Base-by-base conservation (phyloP, 2,113 vertebrate species). In the Uria aalge region DNA sequence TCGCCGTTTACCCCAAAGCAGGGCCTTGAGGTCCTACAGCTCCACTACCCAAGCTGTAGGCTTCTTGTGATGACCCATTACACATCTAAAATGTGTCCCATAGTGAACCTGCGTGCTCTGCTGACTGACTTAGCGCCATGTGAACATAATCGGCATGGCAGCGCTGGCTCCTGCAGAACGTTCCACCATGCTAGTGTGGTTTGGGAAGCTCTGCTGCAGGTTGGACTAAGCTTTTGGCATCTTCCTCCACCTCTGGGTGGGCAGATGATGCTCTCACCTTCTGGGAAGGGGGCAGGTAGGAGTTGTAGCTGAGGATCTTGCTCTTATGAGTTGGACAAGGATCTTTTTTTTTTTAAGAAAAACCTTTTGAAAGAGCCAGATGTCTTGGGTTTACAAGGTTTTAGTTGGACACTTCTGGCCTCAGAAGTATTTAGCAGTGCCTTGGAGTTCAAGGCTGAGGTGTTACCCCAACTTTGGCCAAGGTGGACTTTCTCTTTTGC, bases 361-460 rank as follows among this genome's bases (percentile, higher is more conserved):
- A 34, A 6, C 4, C 38, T 74, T 52, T 17, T 9, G 81, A 52
- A 69, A 56, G 87, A 64, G 10, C 15, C n/a, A 11, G 19, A 15
- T 29, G 2, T 26, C 22, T 73, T 34, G 45, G 40, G 23, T 55
- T 62, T 83, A 2, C 26, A 18, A n/a, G 15, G 30, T 59, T 83
- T 72, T 30, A 29, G 24, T 40, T 79, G 67, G 74, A 8, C 15
- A 0, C 12, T 60, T 60, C 5, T 6, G 26, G 12, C 81, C 30
- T 72, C 32, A 5, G 0, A 3, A 16, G 6, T 4, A 0, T 64
- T 57, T 4, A 34, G 8, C 0, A 3, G 52, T 67, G 60, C 34
- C 15, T 29, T 22, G n/a, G 30, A 55, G 18, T 17, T 92, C 62
- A 17, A 24, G 40, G 40, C 45, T 24, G 19, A 72, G 74, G 21